phyloP scores from a whole-genome alignment of 2,888 invertebrate species.

The Habroteleia sp. region DNA sequence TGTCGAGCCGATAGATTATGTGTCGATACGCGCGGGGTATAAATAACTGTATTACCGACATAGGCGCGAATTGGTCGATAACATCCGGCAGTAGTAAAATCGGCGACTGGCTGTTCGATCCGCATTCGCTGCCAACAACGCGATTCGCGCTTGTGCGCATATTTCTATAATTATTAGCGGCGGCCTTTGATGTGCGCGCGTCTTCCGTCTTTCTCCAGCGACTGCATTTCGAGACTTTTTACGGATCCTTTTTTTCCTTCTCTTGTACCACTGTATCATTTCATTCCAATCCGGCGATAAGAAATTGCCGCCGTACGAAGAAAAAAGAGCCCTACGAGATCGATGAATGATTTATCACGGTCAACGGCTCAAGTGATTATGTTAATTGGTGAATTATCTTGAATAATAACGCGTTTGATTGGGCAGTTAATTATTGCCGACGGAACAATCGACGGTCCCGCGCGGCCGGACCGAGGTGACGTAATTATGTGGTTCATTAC shows the following conservation, averaged over 20 bases:
- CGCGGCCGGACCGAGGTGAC: constrained; percentile 31
- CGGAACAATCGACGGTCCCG: constrained; percentile 49
- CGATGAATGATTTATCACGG: constrained; percentile 51
- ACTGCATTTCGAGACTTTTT: constrained; percentile 45
- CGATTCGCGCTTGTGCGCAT: constrained; percentile 76
- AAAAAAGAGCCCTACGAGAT: constrained; percentile 29
- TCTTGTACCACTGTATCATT: constrained; percentile 53
- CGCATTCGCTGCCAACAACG: constrained; percentile 68
- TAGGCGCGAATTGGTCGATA: constrained; percentile 68
- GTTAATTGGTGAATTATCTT: constrained; percentile 49
- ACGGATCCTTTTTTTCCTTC: constrained; percentile 32
- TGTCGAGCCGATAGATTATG: constrained; percentile 58
- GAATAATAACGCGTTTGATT: constrained; percentile 10
- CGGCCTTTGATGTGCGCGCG: constrained; percentile 76
- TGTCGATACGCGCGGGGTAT: constrained; percentile 72
- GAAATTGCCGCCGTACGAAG: constrained; percentile 69
- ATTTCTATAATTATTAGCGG: constrained; percentile 81
- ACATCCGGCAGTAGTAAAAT: constrained; percentile 69
- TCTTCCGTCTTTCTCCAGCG: constrained; percentile 59
- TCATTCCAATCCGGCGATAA: constrained; percentile 71
- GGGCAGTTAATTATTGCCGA: constrained; percentile 18
- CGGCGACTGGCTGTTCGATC: constrained; percentile 67
- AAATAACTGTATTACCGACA: constrained; percentile 79
- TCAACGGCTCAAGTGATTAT: constrained; percentile 30
- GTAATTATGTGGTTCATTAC: constrained; percentile 37